phyloP scores from a whole-genome alignment of 2,888 invertebrate species.

The Hipparchia semele region DNA sequence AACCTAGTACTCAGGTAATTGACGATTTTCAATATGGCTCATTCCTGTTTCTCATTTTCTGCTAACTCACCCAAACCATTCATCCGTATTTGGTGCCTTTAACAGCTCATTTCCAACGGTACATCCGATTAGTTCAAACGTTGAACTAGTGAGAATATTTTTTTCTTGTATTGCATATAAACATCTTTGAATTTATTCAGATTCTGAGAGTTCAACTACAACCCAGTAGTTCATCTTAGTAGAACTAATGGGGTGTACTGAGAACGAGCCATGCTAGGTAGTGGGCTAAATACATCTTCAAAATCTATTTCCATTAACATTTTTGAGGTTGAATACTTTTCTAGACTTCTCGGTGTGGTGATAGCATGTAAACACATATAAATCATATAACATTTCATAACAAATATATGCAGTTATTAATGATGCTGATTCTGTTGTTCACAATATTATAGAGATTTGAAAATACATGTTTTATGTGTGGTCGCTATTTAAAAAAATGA shows the following conservation, averaged over 20 bases:
- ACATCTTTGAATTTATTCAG: too few relatives aligned
- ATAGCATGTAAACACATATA: constrained; percentile 13
- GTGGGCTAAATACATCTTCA: constrained; percentile 12
- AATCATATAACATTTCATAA: neutral
- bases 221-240: too few relatives aligned
- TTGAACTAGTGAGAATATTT: too few relatives aligned
- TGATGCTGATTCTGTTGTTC: too few relatives aligned
- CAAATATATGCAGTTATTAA: constrained; percentile 6
- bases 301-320: constrained; percentile 16
- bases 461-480: too few relatives aligned
- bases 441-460: too few relatives aligned
- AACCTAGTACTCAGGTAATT: constrained; percentile 29
- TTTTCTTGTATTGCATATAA: too few relatives aligned
- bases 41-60: constrained; percentile 18
- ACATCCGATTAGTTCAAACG: too few relatives aligned
- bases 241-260: too few relatives aligned
- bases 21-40: constrained; percentile 20
- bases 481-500: too few relatives aligned
- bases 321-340: constrained; percentile 1
- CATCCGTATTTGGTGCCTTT: neutral
- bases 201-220: too few relatives aligned
- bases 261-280: constrained; percentile 6
- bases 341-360: constrained; percentile 14
- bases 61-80: constrained; percentile 15
- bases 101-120: too few relatives aligned